Evolutionary conservation across 2,888 invertebrate species (phyloP).

Genomic region (Nebria brevicollis): DNA sequence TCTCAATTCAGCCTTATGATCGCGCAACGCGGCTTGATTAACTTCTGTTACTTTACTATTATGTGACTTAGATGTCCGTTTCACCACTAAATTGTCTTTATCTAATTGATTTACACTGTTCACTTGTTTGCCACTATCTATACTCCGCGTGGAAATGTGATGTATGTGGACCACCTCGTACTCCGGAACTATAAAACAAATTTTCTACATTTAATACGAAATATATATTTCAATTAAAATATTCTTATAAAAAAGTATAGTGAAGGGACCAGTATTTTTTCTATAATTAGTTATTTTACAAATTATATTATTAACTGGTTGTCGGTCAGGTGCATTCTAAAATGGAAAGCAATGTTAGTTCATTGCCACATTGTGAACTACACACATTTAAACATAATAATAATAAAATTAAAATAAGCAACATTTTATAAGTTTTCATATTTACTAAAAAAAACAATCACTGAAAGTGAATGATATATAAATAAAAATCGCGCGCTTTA

Average conservation of each 20-base stretch:
- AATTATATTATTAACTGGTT: background rate
- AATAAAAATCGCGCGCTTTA: background rate
- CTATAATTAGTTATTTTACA: background rate
- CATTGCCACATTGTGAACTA: background rate
- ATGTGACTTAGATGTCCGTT: slow-evolving; percentile 13
- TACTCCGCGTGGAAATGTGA: slow-evolving; percentile 67
- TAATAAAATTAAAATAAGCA: too few relatives aligned
- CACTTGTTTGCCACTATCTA: slow-evolving; percentile 47
- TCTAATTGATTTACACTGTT: slow-evolving; percentile 23
- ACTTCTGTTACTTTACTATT: slow-evolving; percentile 29
- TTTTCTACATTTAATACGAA: slow-evolving; percentile 8
- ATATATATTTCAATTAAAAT: background rate
- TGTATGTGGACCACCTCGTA: slow-evolving; percentile 85
- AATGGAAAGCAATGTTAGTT: background rate
- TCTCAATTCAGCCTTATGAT: slow-evolving; percentile 73
- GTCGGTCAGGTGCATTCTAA: slow-evolving; percentile 1
- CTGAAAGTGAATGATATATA: background rate
- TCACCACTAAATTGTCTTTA: slow-evolving; percentile 14
- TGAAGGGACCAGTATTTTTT: background rate
- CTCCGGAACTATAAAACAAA: slow-evolving; percentile 72
- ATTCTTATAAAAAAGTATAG: background rate
- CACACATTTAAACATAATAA: background rate
- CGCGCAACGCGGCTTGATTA: slow-evolving; percentile 56
- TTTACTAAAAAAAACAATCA: too few relatives aligned
- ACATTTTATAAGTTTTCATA: too few relatives aligned